Base-by-base conservation (phyloP, 2,113 vertebrate species). In the Synchiropus splendidus region DNA sequence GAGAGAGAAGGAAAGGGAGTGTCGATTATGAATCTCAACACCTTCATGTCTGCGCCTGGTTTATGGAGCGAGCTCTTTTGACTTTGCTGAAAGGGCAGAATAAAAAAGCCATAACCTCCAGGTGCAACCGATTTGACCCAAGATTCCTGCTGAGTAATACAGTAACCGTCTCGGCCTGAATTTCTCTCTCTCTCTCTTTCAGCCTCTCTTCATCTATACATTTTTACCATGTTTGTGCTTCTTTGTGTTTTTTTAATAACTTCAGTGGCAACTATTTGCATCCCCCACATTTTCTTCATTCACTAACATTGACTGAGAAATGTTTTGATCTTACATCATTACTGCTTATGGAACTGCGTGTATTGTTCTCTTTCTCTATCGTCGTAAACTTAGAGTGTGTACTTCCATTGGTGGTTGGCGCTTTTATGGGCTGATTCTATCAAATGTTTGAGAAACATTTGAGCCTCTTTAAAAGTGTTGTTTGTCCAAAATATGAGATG, bases 1-100 rank as follows among this genome's bases (percentile, higher is more conserved):
- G 79, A 82, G 75, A 82, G 77, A 78, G 73, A 79, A 74, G 64
- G 72, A 81, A 76, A 78, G 77, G 55, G 53, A 73, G 62, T 55
- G 54, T 60, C 61, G 45, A 60, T 56, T 46, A 33, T 54, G 54
- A 66, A 54, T 18, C 36, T 33, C 51, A 47, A 52, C 64, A 45
- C n/a, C 4, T 27, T 27, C 21, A 27, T 27, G 21, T 27, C n/a
- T n/a, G n/a, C n/a, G 21, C 21, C 21, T 8, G 21, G 21, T 27
- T 27, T 8, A 27, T 27, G 21, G 4, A 27, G 8, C 4, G 21
- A 27, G 21, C 21, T 27, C 8, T 4, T 27, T 27, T 27, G 21
- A 27, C 21, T 27, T 27, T 27, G 21, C 45, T 51, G 39, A 63
- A 45, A 63, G 56, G 50, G 33, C 45, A 63, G 44, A 68, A 44